Conservation (phyloP, 2,113 vertebrate species). For the Eclectus roratus region DNA sequence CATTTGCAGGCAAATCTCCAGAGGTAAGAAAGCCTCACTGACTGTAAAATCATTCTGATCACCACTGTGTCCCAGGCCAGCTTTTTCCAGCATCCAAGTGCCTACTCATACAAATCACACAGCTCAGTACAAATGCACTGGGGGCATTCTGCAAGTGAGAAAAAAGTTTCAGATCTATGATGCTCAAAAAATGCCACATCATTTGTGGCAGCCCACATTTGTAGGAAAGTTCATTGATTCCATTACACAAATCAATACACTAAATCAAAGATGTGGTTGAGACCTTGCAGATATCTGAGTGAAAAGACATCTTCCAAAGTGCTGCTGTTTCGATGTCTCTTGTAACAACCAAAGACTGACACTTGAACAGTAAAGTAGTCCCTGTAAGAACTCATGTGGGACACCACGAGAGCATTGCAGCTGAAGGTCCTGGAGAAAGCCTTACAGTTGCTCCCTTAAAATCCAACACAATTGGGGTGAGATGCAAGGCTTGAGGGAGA, state of each 20-base stretch:
- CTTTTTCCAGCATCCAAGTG: neutral
- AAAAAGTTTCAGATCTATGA: neutral
- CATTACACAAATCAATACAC: neutral
- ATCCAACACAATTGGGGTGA: neutral
- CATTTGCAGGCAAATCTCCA: neutral
- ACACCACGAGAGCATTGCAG: neutral
- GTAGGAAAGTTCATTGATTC: neutral
- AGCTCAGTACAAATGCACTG: neutral
- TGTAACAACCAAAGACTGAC: neutral
- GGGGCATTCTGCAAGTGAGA: neutral
- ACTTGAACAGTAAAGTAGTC: neutral
- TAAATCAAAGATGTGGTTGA: neutral
- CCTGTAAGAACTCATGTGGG: neutral
- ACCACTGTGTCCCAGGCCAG: neutral
- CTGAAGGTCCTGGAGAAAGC: neutral
- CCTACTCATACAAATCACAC: neutral
- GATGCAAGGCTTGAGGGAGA: rapidly evolving
- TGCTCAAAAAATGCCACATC: neutral
- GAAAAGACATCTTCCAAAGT: neutral
- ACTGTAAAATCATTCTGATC: neutral
- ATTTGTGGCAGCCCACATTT: neutral
- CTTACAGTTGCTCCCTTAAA: neutral
- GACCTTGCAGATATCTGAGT: neutral
- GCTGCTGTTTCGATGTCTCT: neutral
- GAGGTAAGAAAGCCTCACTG: neutral